Evolutionary conservation across 1,140 invertebrate genomes (phyloP).

Genomic region (Catajapyx aquilonaris): DNA sequence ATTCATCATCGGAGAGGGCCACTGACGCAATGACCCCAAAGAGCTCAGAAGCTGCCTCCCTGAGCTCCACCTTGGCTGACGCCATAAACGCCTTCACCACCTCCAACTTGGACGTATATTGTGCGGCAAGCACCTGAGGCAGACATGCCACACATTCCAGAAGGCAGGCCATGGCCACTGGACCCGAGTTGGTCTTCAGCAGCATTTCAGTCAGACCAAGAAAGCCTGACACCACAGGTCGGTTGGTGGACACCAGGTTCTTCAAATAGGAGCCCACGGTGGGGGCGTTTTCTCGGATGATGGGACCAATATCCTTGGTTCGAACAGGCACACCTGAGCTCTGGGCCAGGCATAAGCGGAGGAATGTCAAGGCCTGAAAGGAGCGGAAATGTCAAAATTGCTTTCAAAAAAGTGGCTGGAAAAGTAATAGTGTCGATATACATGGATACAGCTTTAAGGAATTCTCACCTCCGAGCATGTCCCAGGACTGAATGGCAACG

Average conservation of each 20-base stretch:
- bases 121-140: slow-evolving; percentile 31
- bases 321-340: slow-evolving; percentile 15
- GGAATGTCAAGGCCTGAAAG: too few relatives aligned
- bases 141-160: slow-evolving; percentile 49
- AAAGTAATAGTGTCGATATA: too few relatives aligned
- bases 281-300: neutral
- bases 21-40: slow-evolving; percentile 40
- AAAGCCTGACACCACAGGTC: slow-evolving; percentile 7
- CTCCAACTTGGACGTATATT: slow-evolving; percentile 30
- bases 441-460: slow-evolving; percentile 4
- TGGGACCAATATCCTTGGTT: neutral
- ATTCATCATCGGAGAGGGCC: slow-evolving; percentile 18
- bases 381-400: too few relatives aligned
- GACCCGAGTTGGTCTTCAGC: slow-evolving; percentile 15
- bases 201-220: slow-evolving; percentile 11
- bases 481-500: slow-evolving; percentile 38
- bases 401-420: too few relatives aligned
- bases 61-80: slow-evolving; percentile 40
- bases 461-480: slow-evolving; percentile 36
- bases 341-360: slow-evolving; percentile 42
- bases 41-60: slow-evolving; percentile 40
- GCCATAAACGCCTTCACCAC: slow-evolving; percentile 25
- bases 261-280: slow-evolving; percentile 10
- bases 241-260: slow-evolving; percentile 3
- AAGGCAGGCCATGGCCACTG: slow-evolving; percentile 37